Percentiles rank a stretch among this genome's conserved stretches.
Evolutionary conservation across 2,888 invertebrate species (phyloP).

Genomic region (Zaprionus obscuricornis): DNA sequence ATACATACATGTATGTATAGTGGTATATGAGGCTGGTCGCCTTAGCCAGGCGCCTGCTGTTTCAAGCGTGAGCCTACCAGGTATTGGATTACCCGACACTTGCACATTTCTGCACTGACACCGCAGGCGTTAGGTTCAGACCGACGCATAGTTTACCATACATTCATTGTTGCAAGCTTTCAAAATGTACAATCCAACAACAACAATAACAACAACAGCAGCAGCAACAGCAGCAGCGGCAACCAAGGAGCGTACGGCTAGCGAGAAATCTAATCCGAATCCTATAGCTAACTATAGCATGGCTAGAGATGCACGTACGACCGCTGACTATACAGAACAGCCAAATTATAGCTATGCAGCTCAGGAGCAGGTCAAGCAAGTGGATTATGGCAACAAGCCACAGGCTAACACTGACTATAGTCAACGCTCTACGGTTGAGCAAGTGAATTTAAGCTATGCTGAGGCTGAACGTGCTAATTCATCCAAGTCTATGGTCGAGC

Average conservation of each 20-base stretch:
- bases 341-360: neutral
- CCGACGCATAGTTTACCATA: no score
- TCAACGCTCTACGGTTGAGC: constrained; percentile 1
- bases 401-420: constrained; percentile 12
- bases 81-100: constrained; percentile 77
- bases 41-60: constrained; percentile 18
- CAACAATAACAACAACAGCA: no score
- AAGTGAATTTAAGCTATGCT: constrained; percentile 13
- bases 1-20: constrained; percentile 52
- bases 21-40: constrained; percentile 48
- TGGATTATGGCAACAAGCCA: no score
- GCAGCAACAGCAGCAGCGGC: constrained; percentile 6
- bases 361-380: constrained; percentile 14
- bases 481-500: no score
- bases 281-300: neutral
- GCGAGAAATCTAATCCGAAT: constrained; percentile 1
- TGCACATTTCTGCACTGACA: constrained; percentile 80
- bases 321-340: constrained; percentile 8
- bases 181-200: no score
- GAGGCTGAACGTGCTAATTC: no score
- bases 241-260: constrained; percentile 13
- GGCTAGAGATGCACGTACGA: constrained; percentile 3
- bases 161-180: neutral
- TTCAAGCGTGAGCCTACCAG: constrained; percentile 38
- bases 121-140: constrained; percentile 68